Evolutionary conservation across 2,888 invertebrate species (phyloP).

Genomic region (Dryomyza anilis): DNA sequence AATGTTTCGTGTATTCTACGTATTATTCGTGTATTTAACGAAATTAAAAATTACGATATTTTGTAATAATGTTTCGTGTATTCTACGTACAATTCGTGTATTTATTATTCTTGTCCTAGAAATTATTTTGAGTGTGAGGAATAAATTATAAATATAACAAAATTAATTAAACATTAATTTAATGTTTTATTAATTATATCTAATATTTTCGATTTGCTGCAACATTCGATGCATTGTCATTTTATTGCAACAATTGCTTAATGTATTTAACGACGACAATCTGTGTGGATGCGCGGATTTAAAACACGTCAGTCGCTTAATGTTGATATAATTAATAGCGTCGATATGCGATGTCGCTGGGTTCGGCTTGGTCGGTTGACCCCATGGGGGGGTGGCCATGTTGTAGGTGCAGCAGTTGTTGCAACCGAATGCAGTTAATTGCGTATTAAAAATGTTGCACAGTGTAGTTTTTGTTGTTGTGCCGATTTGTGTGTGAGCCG

Average conservation of each 20-base stretch:
- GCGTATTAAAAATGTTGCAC: slow-evolving; percentile 55
- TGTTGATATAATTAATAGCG: slow-evolving; percentile 58
- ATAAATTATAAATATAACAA: no score
- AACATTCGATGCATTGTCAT: background rate
- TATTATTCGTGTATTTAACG: no score
- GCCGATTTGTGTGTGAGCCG: slow-evolving; percentile 15
- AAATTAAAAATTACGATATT: no score
- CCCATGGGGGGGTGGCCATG: background rate
- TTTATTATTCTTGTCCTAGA: no score
- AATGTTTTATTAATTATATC: no score
- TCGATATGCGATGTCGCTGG: slow-evolving; percentile 46
- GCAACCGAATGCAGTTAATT: slow-evolving; percentile 55
- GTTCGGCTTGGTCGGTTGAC: slow-evolving; percentile 26
- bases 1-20: no score
- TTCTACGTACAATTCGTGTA: no score
- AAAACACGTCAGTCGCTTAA: slow-evolving; percentile 46
- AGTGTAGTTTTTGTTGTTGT: slow-evolving; percentile 1
- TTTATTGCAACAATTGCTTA: slow-evolving; percentile 47
- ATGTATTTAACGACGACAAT: slow-evolving; percentile 55
- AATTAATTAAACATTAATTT: no score
- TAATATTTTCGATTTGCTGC: no score
- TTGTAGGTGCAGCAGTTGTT: no score
- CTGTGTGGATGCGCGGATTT: slow-evolving; percentile 39
- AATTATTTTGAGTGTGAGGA: no score
- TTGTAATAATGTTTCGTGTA: no score